Percentiles rank a stretch among this genome's conserved stretches.
These are phyloP conservation scores for Pseudoips prasinana DNA, from an alignment of 2,888 invertebrate genomes.

Conservation along the genomic window DNA sequence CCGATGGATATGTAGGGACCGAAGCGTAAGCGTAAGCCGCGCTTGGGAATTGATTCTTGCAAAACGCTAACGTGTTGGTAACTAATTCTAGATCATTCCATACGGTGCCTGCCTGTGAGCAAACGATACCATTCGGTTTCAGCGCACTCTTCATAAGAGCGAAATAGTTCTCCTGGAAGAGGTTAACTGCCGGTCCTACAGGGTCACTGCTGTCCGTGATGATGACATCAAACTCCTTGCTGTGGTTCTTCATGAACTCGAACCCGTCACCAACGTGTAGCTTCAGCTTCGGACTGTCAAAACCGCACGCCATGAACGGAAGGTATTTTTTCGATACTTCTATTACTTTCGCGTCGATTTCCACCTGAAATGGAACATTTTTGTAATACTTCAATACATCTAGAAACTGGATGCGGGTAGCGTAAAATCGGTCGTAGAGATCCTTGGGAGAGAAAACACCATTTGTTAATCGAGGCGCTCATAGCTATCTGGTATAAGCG, in stretches of 20 bases:
- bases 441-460: too few species aligned
- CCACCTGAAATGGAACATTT: conserved; percentile 84
- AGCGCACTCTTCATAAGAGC: conserved; percentile 92
- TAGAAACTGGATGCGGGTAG: too few species aligned
- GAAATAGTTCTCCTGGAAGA: conserved; percentile 92
- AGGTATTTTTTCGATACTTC: conserved; percentile 94
- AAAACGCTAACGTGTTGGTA: conserved; percentile 87
- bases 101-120: conserved; percentile 93
- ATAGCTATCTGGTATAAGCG: too few species aligned
- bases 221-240: conserved; percentile 95
- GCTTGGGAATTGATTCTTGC: conserved; percentile 88
- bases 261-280: conserved; percentile 96
- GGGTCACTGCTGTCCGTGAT: conserved; percentile 99
- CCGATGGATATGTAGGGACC: conserved; percentile 98
- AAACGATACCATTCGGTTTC: conserved; percentile 93
- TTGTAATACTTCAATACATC: too few species aligned
- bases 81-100: conserved; percentile 93
- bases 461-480: too few species aligned
- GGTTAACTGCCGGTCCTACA: conserved; percentile 88
- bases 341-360: conserved; percentile 96
- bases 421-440: too few species aligned
- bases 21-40: conserved; percentile 91
- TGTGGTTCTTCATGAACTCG: conserved; percentile 94
- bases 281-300: conserved; percentile 90
- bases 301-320: conserved; percentile 95